Conservation (phyloP, 2,888 invertebrate species). For the Gymnoscelis rufifasciata region DNA sequence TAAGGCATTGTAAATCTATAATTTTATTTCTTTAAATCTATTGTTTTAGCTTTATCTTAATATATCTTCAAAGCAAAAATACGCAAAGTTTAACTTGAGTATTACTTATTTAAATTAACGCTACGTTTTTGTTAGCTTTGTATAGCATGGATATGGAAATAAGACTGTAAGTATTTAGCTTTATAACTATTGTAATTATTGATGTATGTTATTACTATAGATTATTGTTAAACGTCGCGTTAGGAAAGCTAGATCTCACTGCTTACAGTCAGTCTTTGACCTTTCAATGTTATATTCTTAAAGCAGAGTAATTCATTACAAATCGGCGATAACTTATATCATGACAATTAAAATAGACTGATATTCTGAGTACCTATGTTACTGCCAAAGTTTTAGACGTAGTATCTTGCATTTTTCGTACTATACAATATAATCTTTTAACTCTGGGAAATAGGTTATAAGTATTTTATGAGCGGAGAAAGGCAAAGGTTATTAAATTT, state of each 20-base stretch:
- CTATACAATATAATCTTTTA: conserved; percentile 12
- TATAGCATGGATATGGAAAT: conserved; percentile 47
- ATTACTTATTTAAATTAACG: conserved; percentile 28
- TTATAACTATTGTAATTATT: conserved; percentile 38
- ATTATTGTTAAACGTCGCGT: conserved; percentile 47
- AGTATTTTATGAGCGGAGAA: conserved; percentile 4
- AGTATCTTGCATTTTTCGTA: conserved; percentile 24
- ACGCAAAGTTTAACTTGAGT: conserved; percentile 37
- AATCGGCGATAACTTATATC: conserved; percentile 19
- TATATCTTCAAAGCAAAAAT: conserved; percentile 6
- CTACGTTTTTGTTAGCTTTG: conserved; percentile 49
- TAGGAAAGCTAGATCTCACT: conserved; percentile 75
- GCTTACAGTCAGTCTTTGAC: conserved; percentile 41
- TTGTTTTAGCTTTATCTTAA: conserved; percentile 25
- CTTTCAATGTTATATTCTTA: conserved; percentile 27
- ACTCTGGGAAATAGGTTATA: conserved; percentile 1
- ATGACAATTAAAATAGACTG: conserved; percentile 48
- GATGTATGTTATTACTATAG: conserved; percentile 40
- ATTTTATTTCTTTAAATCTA: conserved; percentile 24
- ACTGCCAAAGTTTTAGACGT: conserved; percentile 71
- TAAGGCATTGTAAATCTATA: conserved; percentile 23
- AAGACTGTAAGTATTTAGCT: conserved; percentile 63
- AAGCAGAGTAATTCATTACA: conserved; percentile 7
- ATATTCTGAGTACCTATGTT: conserved; percentile 61
- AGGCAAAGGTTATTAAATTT: not conserved